Evolutionary conservation across 2,113 vertebrate species (phyloP).

Genomic region (Colius striatus): DNA sequence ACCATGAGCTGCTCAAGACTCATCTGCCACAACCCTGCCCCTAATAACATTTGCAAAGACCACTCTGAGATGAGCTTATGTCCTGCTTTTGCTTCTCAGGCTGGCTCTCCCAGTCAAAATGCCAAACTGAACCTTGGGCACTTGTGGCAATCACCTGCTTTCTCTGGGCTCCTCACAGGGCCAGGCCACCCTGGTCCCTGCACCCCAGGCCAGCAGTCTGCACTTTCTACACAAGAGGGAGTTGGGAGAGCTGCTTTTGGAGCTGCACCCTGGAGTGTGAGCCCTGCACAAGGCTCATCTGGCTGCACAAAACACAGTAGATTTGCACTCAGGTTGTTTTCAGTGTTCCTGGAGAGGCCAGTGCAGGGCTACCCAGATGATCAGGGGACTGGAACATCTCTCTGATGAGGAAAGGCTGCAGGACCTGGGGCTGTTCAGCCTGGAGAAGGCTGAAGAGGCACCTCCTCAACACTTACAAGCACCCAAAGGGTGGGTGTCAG

Average conservation of each 20-base stretch:
- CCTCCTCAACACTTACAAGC: too few species aligned
- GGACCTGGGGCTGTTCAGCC: too few species aligned
- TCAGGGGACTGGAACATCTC: too few species aligned
- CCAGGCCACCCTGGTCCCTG: not conserved
- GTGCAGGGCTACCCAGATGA: too few species aligned
- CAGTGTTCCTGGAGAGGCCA: not conserved
- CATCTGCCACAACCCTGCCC: not conserved
- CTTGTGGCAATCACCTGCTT: fast-evolving
- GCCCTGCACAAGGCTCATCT: not conserved
- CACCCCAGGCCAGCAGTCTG: not conserved
- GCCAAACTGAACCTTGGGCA: not conserved
- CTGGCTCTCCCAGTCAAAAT: not conserved
- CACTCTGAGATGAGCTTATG: not conserved
- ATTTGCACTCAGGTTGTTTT: not conserved
- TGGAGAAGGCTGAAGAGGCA: too few species aligned
- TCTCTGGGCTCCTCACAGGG: not conserved
- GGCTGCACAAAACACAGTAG: not conserved
- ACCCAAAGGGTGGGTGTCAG: too few species aligned
- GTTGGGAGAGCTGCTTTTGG: not conserved
- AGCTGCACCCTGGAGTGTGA: not conserved
- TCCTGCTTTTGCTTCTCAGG: not conserved
- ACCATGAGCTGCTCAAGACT: not conserved
- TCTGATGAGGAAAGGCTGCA: too few species aligned
- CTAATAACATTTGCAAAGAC: fast-evolving
- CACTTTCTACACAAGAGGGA: not conserved